These are phyloP conservation scores for Triplophysa siluroides DNA, from an alignment of 2,113 vertebrate species.

Conservation along the genomic window DNA sequence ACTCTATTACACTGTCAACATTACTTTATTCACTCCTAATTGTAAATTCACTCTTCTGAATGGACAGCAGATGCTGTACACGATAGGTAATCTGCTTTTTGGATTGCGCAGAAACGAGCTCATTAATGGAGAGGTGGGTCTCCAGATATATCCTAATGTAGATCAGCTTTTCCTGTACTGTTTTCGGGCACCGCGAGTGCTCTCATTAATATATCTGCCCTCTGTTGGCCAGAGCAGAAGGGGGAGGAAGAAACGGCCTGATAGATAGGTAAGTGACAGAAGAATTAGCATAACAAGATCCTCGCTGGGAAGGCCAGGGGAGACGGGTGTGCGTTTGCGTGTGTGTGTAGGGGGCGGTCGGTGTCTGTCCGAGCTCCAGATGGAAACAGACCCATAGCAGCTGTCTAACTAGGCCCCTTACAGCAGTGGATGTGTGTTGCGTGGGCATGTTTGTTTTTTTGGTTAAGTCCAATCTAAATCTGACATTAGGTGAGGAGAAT, in stretches of 20 bases:
- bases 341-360: constrained; percentile 50
- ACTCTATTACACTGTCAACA: background rate
- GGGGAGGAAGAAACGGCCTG: constrained; percentile 77
- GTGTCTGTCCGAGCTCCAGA: constrained; percentile 81
- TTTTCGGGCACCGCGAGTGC: background rate
- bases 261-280: constrained; percentile 84
- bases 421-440: constrained; percentile 77
- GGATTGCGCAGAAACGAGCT: constrained; percentile 20
- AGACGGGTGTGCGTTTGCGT: constrained; percentile 36
- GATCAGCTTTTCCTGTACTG: constrained; percentile 30
- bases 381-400: constrained; percentile 82
- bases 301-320: constrained; percentile 62
- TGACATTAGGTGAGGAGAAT: background rate
- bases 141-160: constrained; percentile 28
- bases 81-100: constrained; percentile 11
- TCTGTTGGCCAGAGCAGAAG: constrained; percentile 33
- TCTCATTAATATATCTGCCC: constrained; percentile 55
- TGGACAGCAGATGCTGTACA: constrained; percentile 19
- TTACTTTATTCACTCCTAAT: background rate
- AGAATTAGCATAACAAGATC: constrained; percentile 98
- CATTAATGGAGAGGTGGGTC: constrained; percentile 16
- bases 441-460: constrained; percentile 52
- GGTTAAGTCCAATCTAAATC: constrained; percentile 3
- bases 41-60: background rate
- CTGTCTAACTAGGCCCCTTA: constrained; percentile 83